A percentile compares a stretch with the other conserved stretches of the same genome.
phyloP scores from a whole-genome alignment of 37 sponge, comb jelly and placozoan species.

The Trichoplax adhaerens region DNA sequence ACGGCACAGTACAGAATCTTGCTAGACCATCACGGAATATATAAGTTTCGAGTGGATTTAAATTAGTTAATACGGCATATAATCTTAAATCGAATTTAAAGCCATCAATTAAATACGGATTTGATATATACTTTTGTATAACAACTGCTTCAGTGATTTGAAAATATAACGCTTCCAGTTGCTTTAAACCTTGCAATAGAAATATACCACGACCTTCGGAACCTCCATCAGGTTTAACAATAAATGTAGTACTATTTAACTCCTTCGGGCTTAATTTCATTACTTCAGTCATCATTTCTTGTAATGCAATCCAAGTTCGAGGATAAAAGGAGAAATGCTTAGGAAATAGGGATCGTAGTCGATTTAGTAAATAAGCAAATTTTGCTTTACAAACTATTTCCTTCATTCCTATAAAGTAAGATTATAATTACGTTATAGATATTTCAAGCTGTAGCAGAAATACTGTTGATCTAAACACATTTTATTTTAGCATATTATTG shows the following conservation, averaged over 20 bases:
- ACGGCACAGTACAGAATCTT: slow-evolving; percentile 36
- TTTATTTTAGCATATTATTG: no score
- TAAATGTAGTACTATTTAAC: slow-evolving; percentile 15
- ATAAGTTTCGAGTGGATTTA: slow-evolving; percentile 40
- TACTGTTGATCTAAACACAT: no score
- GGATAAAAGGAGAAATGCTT: slow-evolving; percentile 31
- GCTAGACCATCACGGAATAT: slow-evolving; percentile 26
- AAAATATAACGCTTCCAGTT: background rate
- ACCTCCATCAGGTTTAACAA: slow-evolving; percentile 39
- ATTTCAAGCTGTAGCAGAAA: no score
- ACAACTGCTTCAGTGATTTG: background rate
- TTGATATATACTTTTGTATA: slow-evolving; percentile 36
- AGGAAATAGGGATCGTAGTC: slow-evolving; percentile 31
- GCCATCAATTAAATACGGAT: slow-evolving; percentile 34
- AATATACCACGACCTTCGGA: slow-evolving; percentile 43
- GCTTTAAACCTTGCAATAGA: slow-evolving; percentile 23
- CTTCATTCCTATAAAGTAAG: slow-evolving; percentile 1
- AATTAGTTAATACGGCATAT: slow-evolving; percentile 25
- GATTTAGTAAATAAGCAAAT: slow-evolving; percentile 17
- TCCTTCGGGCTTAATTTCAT: slow-evolving; percentile 10
- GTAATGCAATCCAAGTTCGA: slow-evolving; percentile 28
- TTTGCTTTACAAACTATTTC: slow-evolving; percentile 11
- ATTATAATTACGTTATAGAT: no score
- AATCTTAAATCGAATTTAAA: slow-evolving; percentile 40
- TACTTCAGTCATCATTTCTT: slow-evolving; percentile 15